Conservation (phyloP, 2,113 vertebrate genomes). For the Psittacula cyanocephala region DNA sequence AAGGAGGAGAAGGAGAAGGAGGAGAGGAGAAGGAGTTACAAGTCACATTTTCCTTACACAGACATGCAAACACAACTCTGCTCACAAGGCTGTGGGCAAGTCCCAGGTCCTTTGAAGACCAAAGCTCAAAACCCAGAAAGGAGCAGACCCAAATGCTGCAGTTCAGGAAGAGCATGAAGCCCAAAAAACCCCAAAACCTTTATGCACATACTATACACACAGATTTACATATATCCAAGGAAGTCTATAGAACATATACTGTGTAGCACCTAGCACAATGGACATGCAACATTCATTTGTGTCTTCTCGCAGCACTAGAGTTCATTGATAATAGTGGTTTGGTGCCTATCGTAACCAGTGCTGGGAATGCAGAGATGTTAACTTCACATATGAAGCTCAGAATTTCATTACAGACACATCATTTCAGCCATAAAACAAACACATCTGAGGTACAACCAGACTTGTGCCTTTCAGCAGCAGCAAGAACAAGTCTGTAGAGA, state of each 20-base stretch:
- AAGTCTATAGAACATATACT: rapidly evolving
- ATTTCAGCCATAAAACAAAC: not conserved
- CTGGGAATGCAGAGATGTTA: not conserved
- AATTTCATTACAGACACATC: not conserved
- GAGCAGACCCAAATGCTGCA: not conserved
- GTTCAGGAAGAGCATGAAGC: not conserved
- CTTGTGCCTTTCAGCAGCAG: not conserved
- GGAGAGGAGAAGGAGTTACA: not conserved
- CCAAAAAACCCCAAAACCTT: not conserved
- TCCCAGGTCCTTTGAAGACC: not conserved
- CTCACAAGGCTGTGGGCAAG: not conserved
- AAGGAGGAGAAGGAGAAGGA: too few species aligned
- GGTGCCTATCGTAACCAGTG: not conserved
- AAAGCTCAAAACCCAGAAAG: not conserved
- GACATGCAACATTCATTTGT: not conserved
- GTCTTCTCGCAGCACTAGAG: not conserved
- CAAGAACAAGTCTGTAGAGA: not conserved
- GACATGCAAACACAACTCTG: not conserved
- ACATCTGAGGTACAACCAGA: not conserved
- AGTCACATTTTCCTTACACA: rapidly evolving
- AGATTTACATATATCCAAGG: not conserved
- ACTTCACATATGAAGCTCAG: not conserved
- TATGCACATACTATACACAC: not conserved
- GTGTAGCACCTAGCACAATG: not conserved
- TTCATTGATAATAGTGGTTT: not conserved